These are phyloP conservation scores for Gastrophysa polygoni DNA, from an alignment of 2,888 invertebrate genomes.

Conservation along the genomic window DNA sequence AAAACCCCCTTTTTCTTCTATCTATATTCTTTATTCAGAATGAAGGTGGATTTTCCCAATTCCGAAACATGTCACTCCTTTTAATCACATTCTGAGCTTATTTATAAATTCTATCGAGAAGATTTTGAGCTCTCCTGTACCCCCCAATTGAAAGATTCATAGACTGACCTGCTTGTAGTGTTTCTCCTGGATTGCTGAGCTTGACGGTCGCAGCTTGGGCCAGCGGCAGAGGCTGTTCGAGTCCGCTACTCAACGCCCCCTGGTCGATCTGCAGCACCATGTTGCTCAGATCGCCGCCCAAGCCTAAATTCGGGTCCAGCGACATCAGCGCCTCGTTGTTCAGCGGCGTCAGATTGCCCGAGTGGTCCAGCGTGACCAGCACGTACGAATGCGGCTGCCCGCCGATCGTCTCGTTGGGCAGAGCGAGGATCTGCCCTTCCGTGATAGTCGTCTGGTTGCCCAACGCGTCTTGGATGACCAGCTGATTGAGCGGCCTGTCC, in stretches of 20 bases:
- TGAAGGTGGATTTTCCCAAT: too few species aligned
- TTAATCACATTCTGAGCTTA: too few species aligned
- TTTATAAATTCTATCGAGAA: too few species aligned
- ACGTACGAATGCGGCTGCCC: conserved; percentile 77
- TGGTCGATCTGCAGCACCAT: conserved; percentile 63
- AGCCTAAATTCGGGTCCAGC: conserved; percentile 60
- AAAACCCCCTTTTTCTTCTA: too few species aligned
- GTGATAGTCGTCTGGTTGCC: conserved; percentile 59
- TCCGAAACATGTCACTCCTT: too few species aligned
- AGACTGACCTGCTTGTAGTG: conserved; percentile 20
- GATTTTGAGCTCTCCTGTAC: too few species aligned
- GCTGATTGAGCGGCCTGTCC: conserved; percentile 51
- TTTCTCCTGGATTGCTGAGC: conserved; percentile 18
- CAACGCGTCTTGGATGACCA: conserved; percentile 56
- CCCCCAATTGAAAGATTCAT: background rate
- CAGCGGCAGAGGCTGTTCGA: conserved; percentile 17
- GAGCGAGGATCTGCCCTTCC: conserved; percentile 71
- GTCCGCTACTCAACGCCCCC: conserved; percentile 38
- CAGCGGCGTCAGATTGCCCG: conserved; percentile 72
- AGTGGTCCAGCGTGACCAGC: conserved; percentile 73
- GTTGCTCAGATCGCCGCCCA: conserved; percentile 60
- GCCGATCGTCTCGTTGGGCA: conserved; percentile 72
- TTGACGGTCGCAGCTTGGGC: conserved; percentile 28
- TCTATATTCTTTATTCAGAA: too few species aligned
- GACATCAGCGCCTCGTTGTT: conserved; percentile 72